Conservation (phyloP, 1,140 invertebrate species). For the Nylanderia fulva region DNA sequence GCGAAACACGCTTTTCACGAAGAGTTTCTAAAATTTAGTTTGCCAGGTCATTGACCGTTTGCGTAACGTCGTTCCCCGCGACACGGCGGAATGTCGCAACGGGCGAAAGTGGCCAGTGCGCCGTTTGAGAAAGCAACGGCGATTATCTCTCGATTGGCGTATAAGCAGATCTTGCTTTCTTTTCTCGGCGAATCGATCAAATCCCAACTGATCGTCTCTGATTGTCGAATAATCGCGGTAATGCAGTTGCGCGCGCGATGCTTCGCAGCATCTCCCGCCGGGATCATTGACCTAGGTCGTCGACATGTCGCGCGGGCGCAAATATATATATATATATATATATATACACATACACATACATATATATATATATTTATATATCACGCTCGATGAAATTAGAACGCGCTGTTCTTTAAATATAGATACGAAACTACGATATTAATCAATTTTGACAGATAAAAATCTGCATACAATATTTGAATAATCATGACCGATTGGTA, state of each 20-base stretch:
- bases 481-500: not conserved
- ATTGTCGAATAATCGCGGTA: constrained; percentile 23
- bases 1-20: not conserved
- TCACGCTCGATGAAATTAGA: not conserved
- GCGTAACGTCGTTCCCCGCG: constrained; percentile 79
- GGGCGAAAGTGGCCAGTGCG: constrained; percentile 82
- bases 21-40: constrained; percentile 80
- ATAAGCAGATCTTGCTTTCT: constrained; percentile 66
- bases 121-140: constrained; percentile 81
- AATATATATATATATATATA: constrained; percentile 5
- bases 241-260: constrained; percentile 40
- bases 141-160: constrained; percentile 62
- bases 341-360: not conserved
- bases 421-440: not conserved
- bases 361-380: not conserved
- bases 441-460: not conserved
- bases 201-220: constrained; percentile 24
- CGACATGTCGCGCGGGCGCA: constrained; percentile 26
- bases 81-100: constrained; percentile 79
- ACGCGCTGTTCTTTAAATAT: not conserved
- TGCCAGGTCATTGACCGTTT: constrained; percentile 83
- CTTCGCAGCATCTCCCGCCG: constrained; percentile 48
- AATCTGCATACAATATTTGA: not conserved
- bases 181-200: constrained; percentile 54
- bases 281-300: constrained; percentile 68